Conservation (phyloP, 2,113 vertebrate species). For the Crotalus viridis region DNA sequence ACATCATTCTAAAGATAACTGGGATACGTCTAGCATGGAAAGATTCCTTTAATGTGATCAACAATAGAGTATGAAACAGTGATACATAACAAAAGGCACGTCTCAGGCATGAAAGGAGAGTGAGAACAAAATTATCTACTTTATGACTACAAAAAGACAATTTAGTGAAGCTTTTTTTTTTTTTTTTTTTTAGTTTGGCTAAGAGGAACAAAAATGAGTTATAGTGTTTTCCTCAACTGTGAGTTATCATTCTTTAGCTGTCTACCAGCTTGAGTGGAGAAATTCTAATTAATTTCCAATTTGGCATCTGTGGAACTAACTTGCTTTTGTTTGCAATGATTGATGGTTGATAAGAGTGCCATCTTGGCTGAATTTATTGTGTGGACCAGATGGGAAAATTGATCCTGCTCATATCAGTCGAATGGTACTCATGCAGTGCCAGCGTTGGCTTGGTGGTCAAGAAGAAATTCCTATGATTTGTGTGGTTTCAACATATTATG, state of each 20-base stretch:
- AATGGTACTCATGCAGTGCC: not conserved
- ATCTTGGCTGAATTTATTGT: not conserved
- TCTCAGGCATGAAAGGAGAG: not conserved
- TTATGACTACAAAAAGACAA: slow-evolving; percentile 14
- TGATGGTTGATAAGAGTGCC: not conserved
- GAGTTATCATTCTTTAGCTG: not conserved
- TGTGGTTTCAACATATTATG: not conserved
- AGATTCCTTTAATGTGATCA: slow-evolving; percentile 38
- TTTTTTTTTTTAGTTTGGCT: not conserved
- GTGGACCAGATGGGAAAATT: not conserved
- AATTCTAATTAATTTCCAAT: not conserved
- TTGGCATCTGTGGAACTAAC: not conserved
- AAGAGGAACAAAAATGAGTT: not conserved
- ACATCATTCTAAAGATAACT: slow-evolving; percentile 54
- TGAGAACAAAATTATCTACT: not conserved
- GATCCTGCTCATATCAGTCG: not conserved
- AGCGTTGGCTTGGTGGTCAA: not conserved
- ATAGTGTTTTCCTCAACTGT: not conserved
- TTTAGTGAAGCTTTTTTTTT: not conserved
- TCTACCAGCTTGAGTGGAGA: not conserved
- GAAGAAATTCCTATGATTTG: not conserved
- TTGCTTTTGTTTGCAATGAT: not conserved
- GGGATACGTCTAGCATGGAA: slow-evolving; percentile 36
- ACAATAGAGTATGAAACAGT: slow-evolving; percentile 41
- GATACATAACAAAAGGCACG: slow-evolving; percentile 32